phyloP scores from a whole-genome alignment of 2,888 invertebrate genomes.

The Heteromyza rotundicornis region DNA sequence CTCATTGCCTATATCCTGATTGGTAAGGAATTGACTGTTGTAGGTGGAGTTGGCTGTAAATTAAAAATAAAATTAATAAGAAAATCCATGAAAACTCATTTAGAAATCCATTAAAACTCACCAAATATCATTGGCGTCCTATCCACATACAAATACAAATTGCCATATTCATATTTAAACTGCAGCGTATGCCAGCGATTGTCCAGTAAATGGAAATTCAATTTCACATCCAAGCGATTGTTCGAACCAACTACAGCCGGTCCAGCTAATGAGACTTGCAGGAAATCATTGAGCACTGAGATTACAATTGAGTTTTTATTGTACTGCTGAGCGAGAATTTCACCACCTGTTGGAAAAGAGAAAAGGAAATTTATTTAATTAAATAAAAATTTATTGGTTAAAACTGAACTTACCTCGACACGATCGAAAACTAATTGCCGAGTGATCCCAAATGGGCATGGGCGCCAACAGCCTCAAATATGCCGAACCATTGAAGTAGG shows the following conservation, averaged over 20 bases:
- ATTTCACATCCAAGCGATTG: conserved; percentile 68
- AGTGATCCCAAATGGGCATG: conserved; percentile 79
- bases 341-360: conserved; percentile 68
- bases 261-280: conserved; percentile 66
- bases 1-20: conserved; percentile 74
- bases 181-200: conserved; percentile 77
- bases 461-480: conserved; percentile 76
- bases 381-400: neutral
- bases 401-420: conserved; percentile 70
- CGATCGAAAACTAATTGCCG: conserved; percentile 81
- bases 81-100: conserved; percentile 26
- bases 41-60: conserved; percentile 75
- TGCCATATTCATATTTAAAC: conserved; percentile 62
- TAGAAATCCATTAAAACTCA: too few species aligned
- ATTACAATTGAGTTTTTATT: conserved; percentile 70
- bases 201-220: conserved; percentile 74
- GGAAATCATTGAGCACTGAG: conserved; percentile 68
- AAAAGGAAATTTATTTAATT: neutral
- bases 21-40: conserved; percentile 76
- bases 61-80: neutral
- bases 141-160: conserved; percentile 61
- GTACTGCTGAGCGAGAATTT: conserved; percentile 73
- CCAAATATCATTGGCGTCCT: conserved; percentile 60
- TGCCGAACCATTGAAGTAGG: conserved; percentile 83
- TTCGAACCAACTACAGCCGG: conserved; percentile 64